A percentile compares a stretch with the other conserved stretches of the same genome.
Evolutionary conservation across 2,888 invertebrate genomes (phyloP).

Genomic region (Catocala fraxini): DNA sequence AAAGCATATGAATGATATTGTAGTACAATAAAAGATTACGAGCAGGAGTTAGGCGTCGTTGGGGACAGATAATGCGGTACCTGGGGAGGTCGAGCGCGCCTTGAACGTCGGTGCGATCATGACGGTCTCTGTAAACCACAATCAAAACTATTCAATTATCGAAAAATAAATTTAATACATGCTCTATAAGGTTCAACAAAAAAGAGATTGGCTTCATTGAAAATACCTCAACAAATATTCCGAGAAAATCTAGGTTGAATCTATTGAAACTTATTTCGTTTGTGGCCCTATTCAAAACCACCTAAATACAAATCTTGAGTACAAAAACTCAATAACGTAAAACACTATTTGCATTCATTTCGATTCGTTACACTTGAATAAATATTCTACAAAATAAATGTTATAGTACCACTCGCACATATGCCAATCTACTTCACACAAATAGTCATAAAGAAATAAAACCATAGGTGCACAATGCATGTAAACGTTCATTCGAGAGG

Average conservation of each 20-base stretch:
- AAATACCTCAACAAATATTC: background rate
- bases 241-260: too few relatives aligned
- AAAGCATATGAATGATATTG: conserved; percentile 57
- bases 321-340: conserved; percentile 18
- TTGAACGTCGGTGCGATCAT: conserved; percentile 94
- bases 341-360: conserved; percentile 21
- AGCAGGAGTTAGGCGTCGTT: conserved; percentile 41
- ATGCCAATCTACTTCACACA: conserved; percentile 14
- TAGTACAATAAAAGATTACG: conserved; percentile 21
- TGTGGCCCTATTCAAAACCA: conserved; percentile 6
- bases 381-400: conserved; percentile 10
- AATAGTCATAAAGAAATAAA: conserved; percentile 18
- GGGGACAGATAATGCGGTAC: conserved; percentile 78
- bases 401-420: background rate
- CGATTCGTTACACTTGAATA: conserved; percentile 20
- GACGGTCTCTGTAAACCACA: conserved; percentile 89
- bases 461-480: conserved; percentile 21
- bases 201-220: background rate
- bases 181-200: background rate
- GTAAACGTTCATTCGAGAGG: conserved; percentile 16
- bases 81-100: conserved; percentile 92
- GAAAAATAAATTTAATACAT: background rate
- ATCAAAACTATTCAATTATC: conserved; percentile 55
- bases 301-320: conserved; percentile 9
- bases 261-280: background rate